Evolutionary conservation across 2,113 vertebrate species (phyloP), one percentile per base, ranked within the genome.

Genomic region (Phalacrocorax pelagicus): DNA sequence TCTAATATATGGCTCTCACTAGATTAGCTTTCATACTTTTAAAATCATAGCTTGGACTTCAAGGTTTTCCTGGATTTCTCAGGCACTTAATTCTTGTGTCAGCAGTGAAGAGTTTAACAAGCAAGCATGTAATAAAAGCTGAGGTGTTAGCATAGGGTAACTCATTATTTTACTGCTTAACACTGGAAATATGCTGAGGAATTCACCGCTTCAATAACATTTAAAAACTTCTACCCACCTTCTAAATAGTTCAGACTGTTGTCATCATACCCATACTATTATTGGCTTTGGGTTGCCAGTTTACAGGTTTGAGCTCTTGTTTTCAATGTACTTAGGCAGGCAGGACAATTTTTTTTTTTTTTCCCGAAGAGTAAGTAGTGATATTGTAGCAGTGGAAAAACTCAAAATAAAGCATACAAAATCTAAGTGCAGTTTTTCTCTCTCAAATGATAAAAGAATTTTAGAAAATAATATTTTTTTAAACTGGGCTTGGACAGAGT

Each of bases 221-320:
- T 51, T 23, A 1, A 75, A 55, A 95, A 27, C 4, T 58, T 66
- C 8, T n/a, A 58, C 49, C 12, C 5, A 36, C 8, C 2, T 49
- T 65, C 40, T 61, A 15, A 42, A 1, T 8, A 38, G 47, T 55
- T 87, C 55, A 59, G 27, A 15, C 17, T 11, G 1, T 36, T 79
- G 22, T 30, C 52, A 27, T 54, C 16, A 42, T 9, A 32, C 1
- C 1, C 16, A 8, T 6, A 22, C 2, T 54, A 46, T 42, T 20
- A 38, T 2, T 46, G 23, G 2, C 5, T 82, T 51, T 59, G 4
- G 1, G 10, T 17, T 61, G 4, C 2, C 5, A 9, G 1, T 57
- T 77, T 12, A 36, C 11, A 21, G 1, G 2, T 32, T 42, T 32
- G 49, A 71, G 6, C 12, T 18, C 16, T 47, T 63, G 51, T 90